phyloP scores from a whole-genome alignment of 2,113 vertebrate species.

The Aphyosemion australe region DNA sequence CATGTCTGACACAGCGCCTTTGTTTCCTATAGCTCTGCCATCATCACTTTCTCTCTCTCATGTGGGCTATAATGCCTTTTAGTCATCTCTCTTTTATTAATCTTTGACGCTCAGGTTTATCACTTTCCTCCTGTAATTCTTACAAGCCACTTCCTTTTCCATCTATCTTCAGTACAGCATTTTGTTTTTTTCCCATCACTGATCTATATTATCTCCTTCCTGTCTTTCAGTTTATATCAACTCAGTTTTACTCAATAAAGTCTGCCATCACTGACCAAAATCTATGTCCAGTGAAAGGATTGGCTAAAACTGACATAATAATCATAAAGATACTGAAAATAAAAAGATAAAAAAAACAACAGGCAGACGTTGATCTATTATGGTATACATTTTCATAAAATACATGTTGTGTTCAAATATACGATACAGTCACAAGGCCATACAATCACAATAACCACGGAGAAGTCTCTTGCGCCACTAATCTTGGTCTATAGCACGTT shows the following conservation, averaged over 20 bases:
- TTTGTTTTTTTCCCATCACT: background rate
- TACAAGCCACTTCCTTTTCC: background rate
- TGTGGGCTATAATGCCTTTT: slow-evolving; percentile 9
- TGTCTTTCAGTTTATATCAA: background rate
- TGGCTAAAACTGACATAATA: no score
- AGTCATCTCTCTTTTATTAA: slow-evolving; percentile 27
- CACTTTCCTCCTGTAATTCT: slow-evolving; percentile 10
- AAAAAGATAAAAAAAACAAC: no score
- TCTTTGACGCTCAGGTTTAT: slow-evolving; percentile 4
- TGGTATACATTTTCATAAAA: no score
- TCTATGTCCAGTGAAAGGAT: background rate
- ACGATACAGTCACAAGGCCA: no score
- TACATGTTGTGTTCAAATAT: no score
- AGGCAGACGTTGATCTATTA: no score
- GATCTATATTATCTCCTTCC: no score
- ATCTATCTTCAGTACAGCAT: background rate
- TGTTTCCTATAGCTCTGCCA: slow-evolving; percentile 6
- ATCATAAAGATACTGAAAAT: no score
- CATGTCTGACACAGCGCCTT: slow-evolving; percentile 40
- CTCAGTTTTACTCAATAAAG: background rate
- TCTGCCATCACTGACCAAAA: background rate
- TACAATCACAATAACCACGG: no score
- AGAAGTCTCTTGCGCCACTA: no score
- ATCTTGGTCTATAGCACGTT: no score
- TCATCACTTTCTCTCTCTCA: slow-evolving; percentile 11